phyloP scores from a whole-genome alignment of 2,888 invertebrate species.

The Phytoseiulus persimilis region DNA sequence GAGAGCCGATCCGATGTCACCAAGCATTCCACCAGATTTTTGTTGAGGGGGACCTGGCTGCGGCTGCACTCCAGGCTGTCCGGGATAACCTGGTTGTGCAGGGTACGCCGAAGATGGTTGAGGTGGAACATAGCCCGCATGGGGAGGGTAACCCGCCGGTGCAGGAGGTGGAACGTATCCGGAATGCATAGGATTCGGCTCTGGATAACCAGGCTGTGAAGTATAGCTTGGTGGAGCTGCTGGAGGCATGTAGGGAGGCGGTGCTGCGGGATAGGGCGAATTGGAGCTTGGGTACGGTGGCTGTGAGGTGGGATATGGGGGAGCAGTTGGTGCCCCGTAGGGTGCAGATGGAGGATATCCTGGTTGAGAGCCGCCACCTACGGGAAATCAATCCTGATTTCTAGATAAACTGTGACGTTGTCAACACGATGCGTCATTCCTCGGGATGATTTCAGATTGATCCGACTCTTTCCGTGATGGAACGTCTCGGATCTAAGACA shows the following conservation, averaged over 20 bases:
- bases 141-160: conserved; percentile 45
- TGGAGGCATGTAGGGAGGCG: conserved; percentile 20
- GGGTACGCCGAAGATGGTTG: conserved; percentile 9
- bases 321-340: neutral
- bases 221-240: conserved; percentile 40
- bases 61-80: conserved; percentile 25
- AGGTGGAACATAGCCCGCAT: conserved; percentile 39
- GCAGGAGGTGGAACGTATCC: conserved; percentile 43
- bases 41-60: conserved; percentile 24
- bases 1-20: conserved; percentile 51
- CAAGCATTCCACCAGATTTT: conserved; percentile 48
- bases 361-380: neutral
- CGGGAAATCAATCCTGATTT: neutral
- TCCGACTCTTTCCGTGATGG: too few relatives aligned
- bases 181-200: neutral
- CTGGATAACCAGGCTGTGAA: conserved; percentile 44
- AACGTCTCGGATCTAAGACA: too few relatives aligned
- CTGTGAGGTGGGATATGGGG: neutral
- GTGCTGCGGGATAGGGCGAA: neutral
- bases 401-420: too few relatives aligned
- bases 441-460: too few relatives aligned
- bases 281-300: neutral
- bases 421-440: too few relatives aligned
- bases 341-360: neutral
- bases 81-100: conserved; percentile 41